These are phyloP conservation scores for Eptatretus burgeri DNA, from an alignment of 2,113 vertebrate species.

Conservation along the genomic window DNA sequence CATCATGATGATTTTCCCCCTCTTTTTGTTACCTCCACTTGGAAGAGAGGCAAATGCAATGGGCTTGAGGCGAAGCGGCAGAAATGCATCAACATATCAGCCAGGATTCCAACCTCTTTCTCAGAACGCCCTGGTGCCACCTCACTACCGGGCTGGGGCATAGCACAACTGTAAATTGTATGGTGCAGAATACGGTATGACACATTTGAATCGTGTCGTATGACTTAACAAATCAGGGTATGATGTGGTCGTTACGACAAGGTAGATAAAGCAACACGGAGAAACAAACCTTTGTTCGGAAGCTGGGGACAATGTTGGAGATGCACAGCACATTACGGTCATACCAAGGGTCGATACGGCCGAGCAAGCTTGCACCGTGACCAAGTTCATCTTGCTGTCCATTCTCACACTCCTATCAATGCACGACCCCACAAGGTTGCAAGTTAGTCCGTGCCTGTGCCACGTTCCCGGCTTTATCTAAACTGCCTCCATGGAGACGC, in stretches of 20 bases:
- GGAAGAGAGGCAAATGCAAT: not conserved
- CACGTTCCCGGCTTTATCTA: too few species aligned
- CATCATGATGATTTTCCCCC: not conserved
- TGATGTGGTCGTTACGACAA: too few species aligned
- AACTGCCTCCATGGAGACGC: too few species aligned
- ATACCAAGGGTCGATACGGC: slow-evolving; percentile 1
- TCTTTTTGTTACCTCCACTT: not conserved
- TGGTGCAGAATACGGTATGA: too few species aligned
- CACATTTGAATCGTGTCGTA: too few species aligned
- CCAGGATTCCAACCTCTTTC: not conserved
- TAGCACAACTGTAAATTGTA: too few species aligned
- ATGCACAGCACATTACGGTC: slow-evolving; percentile 6
- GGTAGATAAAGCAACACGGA: not conserved
- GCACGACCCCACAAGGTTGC: too few species aligned
- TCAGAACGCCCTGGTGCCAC: not conserved
- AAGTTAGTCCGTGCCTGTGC: too few species aligned
- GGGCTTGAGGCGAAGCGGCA: not conserved
- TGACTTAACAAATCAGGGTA: too few species aligned
- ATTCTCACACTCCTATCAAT: too few species aligned
- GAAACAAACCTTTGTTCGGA: not conserved
- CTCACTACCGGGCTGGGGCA: too few species aligned
- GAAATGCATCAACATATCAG: not conserved
- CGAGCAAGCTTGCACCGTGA: not conserved
- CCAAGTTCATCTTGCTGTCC: too few species aligned
- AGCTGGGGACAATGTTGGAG: slow-evolving; percentile 1